Evolutionary conservation across 1,140 invertebrate genomes (phyloP), one percentile per base, ranked within the genome.

Genomic region (Apis florea): DNA sequence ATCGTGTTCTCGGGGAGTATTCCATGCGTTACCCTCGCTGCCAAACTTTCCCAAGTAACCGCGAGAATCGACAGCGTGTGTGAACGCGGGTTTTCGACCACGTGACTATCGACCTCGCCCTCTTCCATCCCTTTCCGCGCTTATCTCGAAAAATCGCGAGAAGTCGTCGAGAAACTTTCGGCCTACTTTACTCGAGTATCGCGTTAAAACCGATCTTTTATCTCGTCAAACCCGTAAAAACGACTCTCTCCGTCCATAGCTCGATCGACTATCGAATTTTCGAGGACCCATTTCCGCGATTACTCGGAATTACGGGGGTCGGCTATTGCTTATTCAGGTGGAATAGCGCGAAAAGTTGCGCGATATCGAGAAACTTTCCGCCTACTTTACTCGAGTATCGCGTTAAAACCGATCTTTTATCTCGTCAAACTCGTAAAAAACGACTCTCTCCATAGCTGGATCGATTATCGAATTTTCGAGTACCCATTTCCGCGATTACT

Each of bases 1-100:
- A 87, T 88, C 89, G 88, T 90, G 89, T 90, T 87, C 31, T 40
- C 85, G 82, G 61, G 61, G 9, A 31, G 61, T 10, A 15, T 63
- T 31, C 3, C 17, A 79, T 24, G 51, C 49, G 61, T 40, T 24
- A 64, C 64, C 40, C 47, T 26, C 5, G 6, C 1, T 19, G 49
- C 9, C 47, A 19, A 79, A 80, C 19, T 66, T 79, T 49, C 26
- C 31, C 9, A 31, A n/a, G 58, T 19, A 71, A 13, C 64, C 58
- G 64, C 75, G 64, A 47, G 53, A 56, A 68, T 17, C 26, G 9
- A n/a, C n/a, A 10, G 51, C 6, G 63, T 11, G 54, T 21, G 24
- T n/a, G 17, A 19, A 15, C n/a, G 58, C 21, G 58, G 63, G 26
- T 40, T 2, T 12, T 15, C 9, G 53, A 51, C 40, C n/a, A 19